A percentile compares a stretch with the other conserved stretches of the same genome.
These are phyloP conservation scores for Psittacara wagleri DNA, from an alignment of 2,113 vertebrate species.

Conservation along the genomic window DNA sequence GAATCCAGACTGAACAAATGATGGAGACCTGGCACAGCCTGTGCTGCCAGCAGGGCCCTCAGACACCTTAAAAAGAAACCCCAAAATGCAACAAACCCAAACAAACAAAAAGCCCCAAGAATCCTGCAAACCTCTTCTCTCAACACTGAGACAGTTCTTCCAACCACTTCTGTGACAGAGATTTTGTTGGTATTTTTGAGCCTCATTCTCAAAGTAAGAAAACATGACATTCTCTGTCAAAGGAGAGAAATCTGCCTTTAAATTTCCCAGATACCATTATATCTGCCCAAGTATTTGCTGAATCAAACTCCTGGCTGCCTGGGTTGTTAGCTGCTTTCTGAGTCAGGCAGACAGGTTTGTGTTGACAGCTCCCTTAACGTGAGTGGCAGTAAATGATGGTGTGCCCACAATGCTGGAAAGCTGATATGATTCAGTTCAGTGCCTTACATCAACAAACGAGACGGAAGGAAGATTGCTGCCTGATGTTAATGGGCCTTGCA, in stretches of 20 bases:
- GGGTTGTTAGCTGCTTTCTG: neutral
- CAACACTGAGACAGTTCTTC: neutral
- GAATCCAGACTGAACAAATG: neutral
- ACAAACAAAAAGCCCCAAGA: neutral
- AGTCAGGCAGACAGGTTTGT: neutral
- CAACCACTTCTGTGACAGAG: neutral
- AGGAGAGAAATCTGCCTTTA: neutral
- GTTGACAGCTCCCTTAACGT: constrained; percentile 7
- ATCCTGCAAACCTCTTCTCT: neutral
- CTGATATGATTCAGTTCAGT: neutral
- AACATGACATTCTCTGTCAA: neutral
- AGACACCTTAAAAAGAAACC: neutral
- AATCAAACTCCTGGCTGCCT: neutral
- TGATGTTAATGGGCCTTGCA: neutral
- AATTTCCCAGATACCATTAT: neutral
- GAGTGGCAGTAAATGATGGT: neutral
- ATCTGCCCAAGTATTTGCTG: neutral
- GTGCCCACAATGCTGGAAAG: neutral
- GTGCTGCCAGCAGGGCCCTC: neutral
- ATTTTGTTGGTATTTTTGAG: neutral
- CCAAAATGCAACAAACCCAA: neutral
- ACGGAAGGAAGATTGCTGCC: neutral
- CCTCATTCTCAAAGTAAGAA: neutral
- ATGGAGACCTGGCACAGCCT: neutral
- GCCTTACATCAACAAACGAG: neutral